Evolutionary conservation across 23 tunicate genomes (phyloP).

Genomic region (Phallusia fumigata): DNA sequence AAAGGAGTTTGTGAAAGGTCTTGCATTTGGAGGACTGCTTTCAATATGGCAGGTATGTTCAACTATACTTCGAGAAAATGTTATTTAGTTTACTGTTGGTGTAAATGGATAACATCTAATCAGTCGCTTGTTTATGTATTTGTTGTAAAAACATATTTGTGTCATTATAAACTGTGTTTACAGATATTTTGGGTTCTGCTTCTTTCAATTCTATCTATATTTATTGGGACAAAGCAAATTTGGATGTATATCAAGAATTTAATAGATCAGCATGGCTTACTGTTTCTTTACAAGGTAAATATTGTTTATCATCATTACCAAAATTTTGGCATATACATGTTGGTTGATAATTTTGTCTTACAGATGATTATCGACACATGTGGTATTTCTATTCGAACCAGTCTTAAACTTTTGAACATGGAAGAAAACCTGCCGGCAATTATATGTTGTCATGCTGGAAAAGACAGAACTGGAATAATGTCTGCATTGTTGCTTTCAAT

Average conservation of each 20-base stretch:
- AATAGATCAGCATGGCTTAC: constrained; percentile 24
- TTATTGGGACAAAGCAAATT: background rate
- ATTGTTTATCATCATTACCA: too few species aligned
- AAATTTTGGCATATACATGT: too few species aligned
- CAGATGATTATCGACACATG: constrained; percentile 41
- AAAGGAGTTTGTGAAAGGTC: constrained; percentile 5
- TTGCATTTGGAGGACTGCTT: background rate
- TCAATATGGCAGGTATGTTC: constrained; percentile 14
- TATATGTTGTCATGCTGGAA: constrained; percentile 71
- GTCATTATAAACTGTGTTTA: background rate
- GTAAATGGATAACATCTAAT: background rate
- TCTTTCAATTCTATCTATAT: background rate
- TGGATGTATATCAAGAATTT: constrained; percentile 1
- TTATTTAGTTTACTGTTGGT: too few species aligned
- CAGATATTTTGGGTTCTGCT: constrained; percentile 36
- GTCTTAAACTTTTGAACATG: constrained; percentile 9
- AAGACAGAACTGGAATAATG: constrained; percentile 60
- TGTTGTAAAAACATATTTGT: too few species aligned
- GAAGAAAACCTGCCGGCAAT: constrained; percentile 33
- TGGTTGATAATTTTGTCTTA: too few species aligned
- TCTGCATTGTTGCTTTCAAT: constrained; percentile 52
- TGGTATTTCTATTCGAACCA: constrained; percentile 22
- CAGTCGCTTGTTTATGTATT: background rate
- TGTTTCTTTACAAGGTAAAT: constrained; percentile 22
- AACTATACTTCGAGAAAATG: background rate